These are phyloP conservation scores for Poecilia picta DNA, from an alignment of 2,797 vertebrate species.

Conservation along the genomic window DNA sequence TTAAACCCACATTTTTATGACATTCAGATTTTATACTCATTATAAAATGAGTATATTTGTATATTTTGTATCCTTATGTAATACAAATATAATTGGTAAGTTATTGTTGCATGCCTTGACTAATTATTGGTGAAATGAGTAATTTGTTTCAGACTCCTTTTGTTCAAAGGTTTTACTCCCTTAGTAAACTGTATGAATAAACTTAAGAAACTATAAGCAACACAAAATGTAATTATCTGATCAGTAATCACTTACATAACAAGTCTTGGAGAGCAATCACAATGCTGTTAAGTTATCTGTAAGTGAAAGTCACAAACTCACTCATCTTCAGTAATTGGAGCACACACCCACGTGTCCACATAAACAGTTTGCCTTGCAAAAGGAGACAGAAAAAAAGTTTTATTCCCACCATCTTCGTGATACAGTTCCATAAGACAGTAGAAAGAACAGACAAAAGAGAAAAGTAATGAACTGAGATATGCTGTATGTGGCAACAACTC, in stretches of 20 bases:
- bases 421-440: constrained; percentile 18
- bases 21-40: not conserved
- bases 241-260: constrained; percentile 20
- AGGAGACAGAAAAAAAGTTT: constrained; percentile 3
- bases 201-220: not conserved
- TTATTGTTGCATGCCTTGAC: not conserved
- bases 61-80: not conserved
- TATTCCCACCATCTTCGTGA: constrained; percentile 51
- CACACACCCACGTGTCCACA: constrained; percentile 36
- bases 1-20: not conserved
- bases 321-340: constrained; percentile 20
- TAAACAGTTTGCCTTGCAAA: constrained; percentile 18
- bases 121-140: not conserved
- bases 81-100: not conserved
- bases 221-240: constrained; percentile 6
- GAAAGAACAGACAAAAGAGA: constrained; percentile 43
- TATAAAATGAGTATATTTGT: too few relatives aligned
- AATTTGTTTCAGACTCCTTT: not conserved
- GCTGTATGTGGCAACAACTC: constrained; percentile 19
- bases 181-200: not conserved
- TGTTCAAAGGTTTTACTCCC: not conserved
- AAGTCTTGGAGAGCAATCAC: constrained; percentile 10
- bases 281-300: constrained; percentile 19
- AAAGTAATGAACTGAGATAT: constrained; percentile 40
- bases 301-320: constrained; percentile 24